These are phyloP conservation scores for Cottus gobio DNA, from an alignment of 2,113 vertebrate genomes.

Conservation along the genomic window DNA sequence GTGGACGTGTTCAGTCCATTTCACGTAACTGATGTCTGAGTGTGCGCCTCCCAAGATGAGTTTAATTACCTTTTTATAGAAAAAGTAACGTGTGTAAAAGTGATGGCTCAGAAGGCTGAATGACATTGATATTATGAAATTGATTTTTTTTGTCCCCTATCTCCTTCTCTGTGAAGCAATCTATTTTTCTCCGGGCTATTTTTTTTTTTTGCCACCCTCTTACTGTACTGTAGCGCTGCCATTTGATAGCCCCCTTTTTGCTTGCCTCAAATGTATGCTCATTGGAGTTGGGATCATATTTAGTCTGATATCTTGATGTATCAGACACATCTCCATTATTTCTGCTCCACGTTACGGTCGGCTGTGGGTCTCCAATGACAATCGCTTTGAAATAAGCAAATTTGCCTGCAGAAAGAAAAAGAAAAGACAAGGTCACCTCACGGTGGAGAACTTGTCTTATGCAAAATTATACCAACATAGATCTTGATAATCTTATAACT, in stretches of 20 bases:
- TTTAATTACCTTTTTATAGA: neutral
- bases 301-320: slow-evolving; percentile 82
- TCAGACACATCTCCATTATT: slow-evolving; percentile 80
- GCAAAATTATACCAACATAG: neutral
- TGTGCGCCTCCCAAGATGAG: neutral
- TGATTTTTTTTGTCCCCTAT: neutral
- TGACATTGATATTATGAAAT: slow-evolving; percentile 32
- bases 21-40: neutral
- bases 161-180: neutral
- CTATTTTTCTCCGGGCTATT: neutral
- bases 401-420: slow-evolving; percentile 81
- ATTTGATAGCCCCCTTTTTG: slow-evolving; percentile 35
- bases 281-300: slow-evolving; percentile 65
- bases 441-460: neutral
- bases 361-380: slow-evolving; percentile 85
- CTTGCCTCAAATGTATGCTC: slow-evolving; percentile 87
- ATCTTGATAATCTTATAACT: neutral
- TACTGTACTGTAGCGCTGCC: slow-evolving; percentile 15
- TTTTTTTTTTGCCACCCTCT: neutral
- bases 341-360: slow-evolving; percentile 83
- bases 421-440: slow-evolving; percentile 1
- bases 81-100: slow-evolving; percentile 25
- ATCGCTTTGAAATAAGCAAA: slow-evolving; percentile 87
- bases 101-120: neutral
- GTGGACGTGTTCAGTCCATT: neutral